Percentiles rank a stretch among this genome's conserved stretches.
Evolutionary conservation across 2,113 vertebrate genomes (phyloP).

Genomic region (Carassius carassius): DNA sequence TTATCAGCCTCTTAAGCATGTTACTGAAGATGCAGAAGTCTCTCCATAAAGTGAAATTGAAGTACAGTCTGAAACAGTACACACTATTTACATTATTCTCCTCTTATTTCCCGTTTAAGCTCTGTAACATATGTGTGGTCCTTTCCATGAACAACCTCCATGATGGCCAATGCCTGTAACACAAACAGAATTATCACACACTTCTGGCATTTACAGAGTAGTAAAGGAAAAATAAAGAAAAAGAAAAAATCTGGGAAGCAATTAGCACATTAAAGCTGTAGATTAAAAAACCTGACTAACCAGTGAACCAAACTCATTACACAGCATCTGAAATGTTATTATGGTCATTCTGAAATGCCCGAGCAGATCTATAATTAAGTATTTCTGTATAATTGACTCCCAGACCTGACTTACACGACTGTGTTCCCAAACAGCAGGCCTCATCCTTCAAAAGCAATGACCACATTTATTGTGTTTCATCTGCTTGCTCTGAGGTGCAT

Average conservation of each 20-base stretch:
- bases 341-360: too few species aligned
- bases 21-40: background rate
- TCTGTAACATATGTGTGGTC: conserved; percentile 88
- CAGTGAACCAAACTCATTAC: too few species aligned
- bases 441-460: too few species aligned
- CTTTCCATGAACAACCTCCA: conserved; percentile 93
- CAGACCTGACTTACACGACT: too few species aligned
- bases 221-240: too few species aligned
- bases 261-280: background rate
- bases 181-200: conserved; percentile 10
- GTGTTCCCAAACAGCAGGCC: too few species aligned
- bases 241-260: background rate
- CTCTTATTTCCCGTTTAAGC: conserved; percentile 82
- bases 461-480: too few species aligned
- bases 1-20: background rate
- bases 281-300: background rate
- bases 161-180: conserved; percentile 87
- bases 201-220: background rate
- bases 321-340: too few species aligned
- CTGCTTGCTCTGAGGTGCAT: too few species aligned
- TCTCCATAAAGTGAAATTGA: background rate
- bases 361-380: too few species aligned
- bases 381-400: too few species aligned
- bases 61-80: background rate
- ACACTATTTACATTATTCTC: conserved; percentile 31